Evolutionary conservation across 2,797 vertebrate genomes (phyloP), one percentile per base, ranked within the genome.

Genomic region (Onychomys leucogaster): DNA sequence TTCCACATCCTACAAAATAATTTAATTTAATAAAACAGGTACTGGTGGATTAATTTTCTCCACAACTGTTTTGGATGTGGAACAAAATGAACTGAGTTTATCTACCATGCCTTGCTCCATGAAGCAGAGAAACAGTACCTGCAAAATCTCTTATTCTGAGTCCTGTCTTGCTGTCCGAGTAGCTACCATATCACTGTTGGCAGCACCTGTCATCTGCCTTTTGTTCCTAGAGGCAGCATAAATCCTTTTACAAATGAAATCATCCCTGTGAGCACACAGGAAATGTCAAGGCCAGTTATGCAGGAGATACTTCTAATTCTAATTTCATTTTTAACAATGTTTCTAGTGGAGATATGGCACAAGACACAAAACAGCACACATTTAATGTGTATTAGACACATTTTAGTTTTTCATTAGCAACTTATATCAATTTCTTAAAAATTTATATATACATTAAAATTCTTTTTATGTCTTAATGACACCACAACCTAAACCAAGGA

Each of bases 161-260:
- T 37, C 27, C 34, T 77, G 23, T 7, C 6, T 57, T 84, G 14
- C 37, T 84, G 11, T 19, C 34, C 29, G 5, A 69, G 27, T 19
- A 57, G 65, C 65, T 23, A 34, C 41, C 41, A 34, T 49, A 46
- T n/a, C 61, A 41, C 63, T 80, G 57, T 80, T 65, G 76, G 52
- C 57, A 92, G 57, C 16, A 94, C 91, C 90, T 85, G 85, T 46
- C 76, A 95, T 88, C 80, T 85, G 81, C 52, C 71, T 90, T 67
- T 34, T 77, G 37, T 90, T 82, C 43, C 82, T 76, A 84, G 41
- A 91, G 6, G 75, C 46, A 87, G 21, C 9, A 65, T 87, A 88
- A 95, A 88, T 94, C 34, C 34, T 65, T 95, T 87, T 84, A 46
- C 90, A 95, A 97, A 94, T 92, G 65, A 94, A 95, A 95, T 94